Evolutionary conservation across 2,113 vertebrate species (phyloP).

Genomic region (Suncus etruscus): DNA sequence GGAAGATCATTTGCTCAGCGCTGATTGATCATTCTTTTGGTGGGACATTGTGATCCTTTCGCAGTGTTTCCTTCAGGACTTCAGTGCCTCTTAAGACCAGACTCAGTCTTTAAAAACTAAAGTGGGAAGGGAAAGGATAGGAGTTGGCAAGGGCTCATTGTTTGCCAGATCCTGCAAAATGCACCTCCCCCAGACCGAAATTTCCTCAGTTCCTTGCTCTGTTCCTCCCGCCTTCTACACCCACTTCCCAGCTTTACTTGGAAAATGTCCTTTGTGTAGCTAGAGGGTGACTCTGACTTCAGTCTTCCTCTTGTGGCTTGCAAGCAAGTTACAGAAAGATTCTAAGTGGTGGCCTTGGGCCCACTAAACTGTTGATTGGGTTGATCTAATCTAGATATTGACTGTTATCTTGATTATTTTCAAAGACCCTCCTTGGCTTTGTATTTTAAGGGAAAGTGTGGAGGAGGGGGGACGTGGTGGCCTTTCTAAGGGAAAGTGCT

Average conservation of each 20-base stretch:
- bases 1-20: neutral
- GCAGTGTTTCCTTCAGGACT: neutral
- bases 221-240: neutral
- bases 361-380: neutral
- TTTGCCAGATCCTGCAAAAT: slow-evolving; percentile 44
- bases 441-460: slow-evolving; percentile 6
- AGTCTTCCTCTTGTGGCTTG: neutral
- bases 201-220: slow-evolving; percentile 36
- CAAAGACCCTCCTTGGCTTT: neutral
- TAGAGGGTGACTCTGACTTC: neutral
- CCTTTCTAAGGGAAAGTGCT: slow-evolving; percentile 9
- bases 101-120: neutral
- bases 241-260: slow-evolving; percentile 50
- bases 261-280: slow-evolving; percentile 26
- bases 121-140: neutral
- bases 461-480: neutral
- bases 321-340: neutral
- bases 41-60: neutral
- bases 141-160: slow-evolving; percentile 46
- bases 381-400: too few species aligned
- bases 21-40: neutral
- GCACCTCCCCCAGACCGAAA: slow-evolving; percentile 54
- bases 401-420: neutral
- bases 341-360: neutral
- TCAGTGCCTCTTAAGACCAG: neutral